Base-by-base conservation (phyloP, 1,140 invertebrate genomes). In the Dysdera silvatica region DNA sequence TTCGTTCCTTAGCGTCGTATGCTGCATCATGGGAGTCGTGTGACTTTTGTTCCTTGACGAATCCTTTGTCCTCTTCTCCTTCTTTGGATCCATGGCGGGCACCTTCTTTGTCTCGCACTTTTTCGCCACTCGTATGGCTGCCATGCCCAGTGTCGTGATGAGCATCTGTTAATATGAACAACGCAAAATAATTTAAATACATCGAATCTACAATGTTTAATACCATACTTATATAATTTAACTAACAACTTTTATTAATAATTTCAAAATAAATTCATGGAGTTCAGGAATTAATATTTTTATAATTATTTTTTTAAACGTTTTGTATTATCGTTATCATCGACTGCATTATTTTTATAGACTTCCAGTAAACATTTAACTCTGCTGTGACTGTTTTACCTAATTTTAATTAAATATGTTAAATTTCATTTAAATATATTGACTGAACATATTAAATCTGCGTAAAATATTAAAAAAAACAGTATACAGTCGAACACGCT, bases 21-120 rank as follows among this genome's bases (percentile, higher is more conserved):
- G 58, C 64, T 8, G 52, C 53, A n/a, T 66, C 57, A 29, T 66
- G 64, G 0, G 58, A 51, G 4, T 66, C 64, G 20, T 66, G 55
- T 14, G 35, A 18, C n/a, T 66, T 59, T 14, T 53, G 40, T 26
- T 61, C 64, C 29, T 66, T 66, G 14, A 32, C 47, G 51, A 61
- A 61, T 14, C 56, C 58, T 23, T 48, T 24, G 14, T 66, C 53
- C 12, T 54, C 20, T 18, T 66, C 64, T 2, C 64, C 64, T 16
- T 60, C 59, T 29, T 66, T 60, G 7, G 43, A 14, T 1, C 45
- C 49, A 10, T 61, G 49, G 1, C 48, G 49, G 4, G 47, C 54
- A 14, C 49, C 52, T 29, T 61, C 64, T n/a, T 60, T 12, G 20
- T 60, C 40, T 16, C 54, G 52, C 16, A 55, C 5, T 23, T 49